Evolutionary conservation across 2,888 invertebrate species (phyloP).

Genomic region (Adineta ricciae): DNA sequence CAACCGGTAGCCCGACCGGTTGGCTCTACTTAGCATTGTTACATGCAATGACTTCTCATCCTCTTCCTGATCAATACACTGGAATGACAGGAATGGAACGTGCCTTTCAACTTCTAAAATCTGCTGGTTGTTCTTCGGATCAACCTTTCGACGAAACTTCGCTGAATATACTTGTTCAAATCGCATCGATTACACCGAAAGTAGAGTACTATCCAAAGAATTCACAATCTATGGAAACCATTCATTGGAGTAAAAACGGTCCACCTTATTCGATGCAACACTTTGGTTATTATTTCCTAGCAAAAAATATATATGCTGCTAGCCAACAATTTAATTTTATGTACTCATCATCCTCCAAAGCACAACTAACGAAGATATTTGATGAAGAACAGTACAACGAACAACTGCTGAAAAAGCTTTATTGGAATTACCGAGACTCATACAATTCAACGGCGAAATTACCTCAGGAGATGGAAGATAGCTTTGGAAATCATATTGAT

Average conservation of each 20-base stretch:
- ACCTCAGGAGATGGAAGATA: background rate
- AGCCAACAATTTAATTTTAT: background rate
- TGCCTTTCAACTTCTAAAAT: background rate
- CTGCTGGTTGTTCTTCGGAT: background rate
- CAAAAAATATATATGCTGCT: background rate
- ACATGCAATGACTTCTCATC: background rate
- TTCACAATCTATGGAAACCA: background rate
- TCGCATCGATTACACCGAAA: background rate
- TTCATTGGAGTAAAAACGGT: background rate
- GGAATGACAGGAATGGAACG: background rate
- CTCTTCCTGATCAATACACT: background rate
- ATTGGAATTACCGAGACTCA: background rate
- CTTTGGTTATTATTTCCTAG: background rate
- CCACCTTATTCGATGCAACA: background rate
- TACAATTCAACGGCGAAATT: background rate
- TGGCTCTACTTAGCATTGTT: background rate
- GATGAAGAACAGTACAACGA: background rate
- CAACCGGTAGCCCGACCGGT: background rate
- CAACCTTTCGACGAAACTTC: background rate
- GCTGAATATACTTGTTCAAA: background rate
- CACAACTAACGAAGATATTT: background rate
- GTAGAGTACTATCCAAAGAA: background rate
- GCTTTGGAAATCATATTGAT: background rate
- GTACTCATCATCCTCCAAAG: background rate
- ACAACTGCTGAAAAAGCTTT: background rate